phyloP scores from a whole-genome alignment of 1,140 invertebrate species.

The Triops longicaudatus region DNA sequence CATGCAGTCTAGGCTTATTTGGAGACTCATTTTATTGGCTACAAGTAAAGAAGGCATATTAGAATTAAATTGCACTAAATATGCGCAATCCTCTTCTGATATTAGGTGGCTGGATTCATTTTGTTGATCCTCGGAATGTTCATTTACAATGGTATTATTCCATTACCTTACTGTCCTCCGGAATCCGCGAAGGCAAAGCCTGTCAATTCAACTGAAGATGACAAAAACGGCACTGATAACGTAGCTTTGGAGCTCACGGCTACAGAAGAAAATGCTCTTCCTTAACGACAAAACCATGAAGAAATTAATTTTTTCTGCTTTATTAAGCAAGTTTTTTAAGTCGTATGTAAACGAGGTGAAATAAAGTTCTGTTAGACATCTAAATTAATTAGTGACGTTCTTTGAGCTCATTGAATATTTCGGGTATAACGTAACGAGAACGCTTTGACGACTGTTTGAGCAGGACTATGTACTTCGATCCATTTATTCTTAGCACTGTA shows the following conservation, averaged over 20 bases:
- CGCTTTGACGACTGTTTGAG: too few species aligned
- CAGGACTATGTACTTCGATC: too few species aligned
- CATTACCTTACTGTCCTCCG: not conserved
- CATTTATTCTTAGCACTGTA: too few species aligned
- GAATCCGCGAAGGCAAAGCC: not conserved
- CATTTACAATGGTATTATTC: conserved; percentile 59
- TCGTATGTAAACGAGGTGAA: too few species aligned
- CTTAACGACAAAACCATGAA: not conserved
- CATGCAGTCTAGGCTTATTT: conserved; percentile 57
- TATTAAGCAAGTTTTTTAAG: too few species aligned
- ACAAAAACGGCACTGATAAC: not conserved
- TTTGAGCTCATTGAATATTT: too few species aligned
- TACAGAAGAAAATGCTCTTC: not conserved
- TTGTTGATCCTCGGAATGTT: conserved; percentile 65
- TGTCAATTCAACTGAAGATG: not conserved
- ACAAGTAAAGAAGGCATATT: conserved; percentile 47
- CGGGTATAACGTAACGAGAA: too few species aligned
- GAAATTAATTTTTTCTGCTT: not conserved
- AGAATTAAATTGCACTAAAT: not conserved
- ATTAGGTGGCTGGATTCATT: conserved; percentile 58
- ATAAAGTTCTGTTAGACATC: too few species aligned
- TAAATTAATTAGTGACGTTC: too few species aligned
- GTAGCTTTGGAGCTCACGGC: not conserved
- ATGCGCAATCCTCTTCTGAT: conserved; percentile 29
- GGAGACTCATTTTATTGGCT: conserved; percentile 75